Percentiles rank a stretch among this genome's conserved stretches.
Evolutionary conservation across 2,888 invertebrate genomes (phyloP).

Genomic region (Melikaiella ostensackeni): DNA sequence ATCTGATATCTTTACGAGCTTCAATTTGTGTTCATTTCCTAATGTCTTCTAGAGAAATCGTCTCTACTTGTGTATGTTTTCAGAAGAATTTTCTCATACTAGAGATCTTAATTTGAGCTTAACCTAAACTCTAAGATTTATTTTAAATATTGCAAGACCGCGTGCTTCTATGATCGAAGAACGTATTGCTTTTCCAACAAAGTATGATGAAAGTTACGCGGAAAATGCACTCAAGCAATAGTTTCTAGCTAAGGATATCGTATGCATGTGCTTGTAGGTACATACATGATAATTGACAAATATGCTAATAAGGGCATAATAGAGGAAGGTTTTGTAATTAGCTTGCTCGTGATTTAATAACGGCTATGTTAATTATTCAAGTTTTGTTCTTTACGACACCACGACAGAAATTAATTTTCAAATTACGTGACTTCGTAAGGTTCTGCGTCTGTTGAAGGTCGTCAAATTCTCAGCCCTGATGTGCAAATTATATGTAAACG

Average conservation of each 20-base stretch:
- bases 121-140: not conserved
- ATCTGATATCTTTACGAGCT: not conserved
- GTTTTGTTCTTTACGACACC: not conserved
- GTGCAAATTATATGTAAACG: not conserved
- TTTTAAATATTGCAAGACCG: not conserved
- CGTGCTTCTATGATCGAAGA: not conserved
- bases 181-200: not conserved
- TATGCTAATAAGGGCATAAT: not conserved
- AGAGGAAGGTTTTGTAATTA: slow-evolving; percentile 6
- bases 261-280: not conserved
- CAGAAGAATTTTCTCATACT: not conserved
- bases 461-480: not conserved
- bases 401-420: slow-evolving; percentile 22
- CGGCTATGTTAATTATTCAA: slow-evolving; percentile 9
- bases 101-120: not conserved
- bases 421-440: slow-evolving; percentile 4
- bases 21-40: not conserved
- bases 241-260: not conserved
- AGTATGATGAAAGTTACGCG: not conserved
- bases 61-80: not conserved
- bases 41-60: not conserved
- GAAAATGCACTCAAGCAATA: not conserved
- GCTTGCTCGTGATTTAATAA: not conserved
- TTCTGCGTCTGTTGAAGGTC: not conserved
- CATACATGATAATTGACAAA: slow-evolving; percentile 21